Percentiles rank a stretch among this genome's conserved stretches.
Evolutionary conservation across 2,888 invertebrate genomes (phyloP).

Genomic region (Drosophila fungiperda): DNA sequence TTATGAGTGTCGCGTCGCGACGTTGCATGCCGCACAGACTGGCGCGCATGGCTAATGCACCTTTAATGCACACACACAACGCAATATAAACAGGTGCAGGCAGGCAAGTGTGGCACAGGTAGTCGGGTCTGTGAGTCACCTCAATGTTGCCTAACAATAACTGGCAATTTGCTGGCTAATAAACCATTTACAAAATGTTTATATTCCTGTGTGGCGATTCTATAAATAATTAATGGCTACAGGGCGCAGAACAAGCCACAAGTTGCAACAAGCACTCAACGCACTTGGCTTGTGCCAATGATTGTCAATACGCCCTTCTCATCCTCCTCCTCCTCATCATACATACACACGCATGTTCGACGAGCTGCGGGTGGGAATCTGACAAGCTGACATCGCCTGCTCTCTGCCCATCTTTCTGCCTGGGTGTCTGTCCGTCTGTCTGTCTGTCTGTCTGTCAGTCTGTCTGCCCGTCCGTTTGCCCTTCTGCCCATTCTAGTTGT

Average conservation of each 20-base stretch:
- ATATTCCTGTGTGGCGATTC: conserved; percentile 44
- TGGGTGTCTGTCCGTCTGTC: not conserved
- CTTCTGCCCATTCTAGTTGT: not conserved
- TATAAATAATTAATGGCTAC: conserved; percentile 71
- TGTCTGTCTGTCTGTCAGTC: not conserved
- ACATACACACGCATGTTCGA: conserved; percentile 43
- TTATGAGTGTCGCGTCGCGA: conserved; percentile 17
- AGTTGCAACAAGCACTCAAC: not conserved
- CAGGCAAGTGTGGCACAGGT: no score
- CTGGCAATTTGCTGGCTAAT: conserved; percentile 50
- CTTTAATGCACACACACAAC: conserved; percentile 56
- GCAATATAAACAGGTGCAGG: conserved; percentile 56
- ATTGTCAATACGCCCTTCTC: conserved; percentile 56
- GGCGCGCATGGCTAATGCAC: conserved; percentile 57
- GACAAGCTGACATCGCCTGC: conserved; percentile 5
- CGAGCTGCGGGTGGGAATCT: conserved; percentile 37
- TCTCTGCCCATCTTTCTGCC: not conserved
- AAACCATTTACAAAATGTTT: conserved; percentile 55
- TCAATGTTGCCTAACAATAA: conserved; percentile 27
- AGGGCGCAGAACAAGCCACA: conserved; percentile 25
- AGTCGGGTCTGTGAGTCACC: conserved; percentile 46
- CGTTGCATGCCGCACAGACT: conserved; percentile 47
- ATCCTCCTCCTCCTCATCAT: conserved; percentile 3
- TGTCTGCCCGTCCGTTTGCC: not conserved
- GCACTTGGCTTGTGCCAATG: conserved; percentile 41